phyloP scores from a whole-genome alignment of 2,797 vertebrate species.

The Hemitrygon akajei region DNA sequence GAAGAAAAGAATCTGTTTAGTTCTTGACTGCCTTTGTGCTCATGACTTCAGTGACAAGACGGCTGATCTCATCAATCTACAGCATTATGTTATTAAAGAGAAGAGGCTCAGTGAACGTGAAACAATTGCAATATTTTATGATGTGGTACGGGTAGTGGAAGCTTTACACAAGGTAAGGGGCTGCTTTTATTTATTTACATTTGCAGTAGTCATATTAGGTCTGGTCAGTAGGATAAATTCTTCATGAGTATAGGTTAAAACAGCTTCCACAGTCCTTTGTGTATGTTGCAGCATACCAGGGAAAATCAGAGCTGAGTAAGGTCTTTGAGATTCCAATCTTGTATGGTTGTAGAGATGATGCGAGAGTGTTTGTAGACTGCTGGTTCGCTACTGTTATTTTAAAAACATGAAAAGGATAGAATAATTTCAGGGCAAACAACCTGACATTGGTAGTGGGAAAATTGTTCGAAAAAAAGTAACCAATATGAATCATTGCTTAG shows the following conservation, averaged over 20 bases:
- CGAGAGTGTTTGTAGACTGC: too few species aligned
- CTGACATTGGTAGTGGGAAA: too few species aligned
- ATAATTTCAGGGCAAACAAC: too few species aligned
- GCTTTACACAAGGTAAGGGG: conserved; percentile 86
- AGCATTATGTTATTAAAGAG: conserved; percentile 99
- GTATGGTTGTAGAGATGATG: too few species aligned
- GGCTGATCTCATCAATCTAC: conserved; percentile 94
- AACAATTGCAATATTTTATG: conserved; percentile 95
- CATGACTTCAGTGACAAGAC: conserved; percentile 97
- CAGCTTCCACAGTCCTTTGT: background rate
- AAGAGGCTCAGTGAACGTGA: conserved; percentile 91
- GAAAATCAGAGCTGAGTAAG: background rate
- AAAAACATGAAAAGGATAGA: too few species aligned
- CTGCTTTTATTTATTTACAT: background rate
- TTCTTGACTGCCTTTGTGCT: conserved; percentile 93
- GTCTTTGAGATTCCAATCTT: background rate
- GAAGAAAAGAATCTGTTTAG: conserved; percentile 95
- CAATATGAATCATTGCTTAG: too few species aligned
- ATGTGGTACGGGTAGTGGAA: conserved; percentile 95
- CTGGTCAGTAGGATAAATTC: background rate
- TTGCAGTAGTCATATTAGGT: background rate
- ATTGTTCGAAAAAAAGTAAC: too few species aligned
- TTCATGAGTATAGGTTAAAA: background rate
- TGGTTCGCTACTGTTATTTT: too few species aligned
- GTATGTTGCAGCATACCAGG: background rate